Evolutionary conservation across 2,797 vertebrate species (phyloP), one percentile per base, ranked within the genome.

Genomic region (Pipistrellus pipistrellus): DNA sequence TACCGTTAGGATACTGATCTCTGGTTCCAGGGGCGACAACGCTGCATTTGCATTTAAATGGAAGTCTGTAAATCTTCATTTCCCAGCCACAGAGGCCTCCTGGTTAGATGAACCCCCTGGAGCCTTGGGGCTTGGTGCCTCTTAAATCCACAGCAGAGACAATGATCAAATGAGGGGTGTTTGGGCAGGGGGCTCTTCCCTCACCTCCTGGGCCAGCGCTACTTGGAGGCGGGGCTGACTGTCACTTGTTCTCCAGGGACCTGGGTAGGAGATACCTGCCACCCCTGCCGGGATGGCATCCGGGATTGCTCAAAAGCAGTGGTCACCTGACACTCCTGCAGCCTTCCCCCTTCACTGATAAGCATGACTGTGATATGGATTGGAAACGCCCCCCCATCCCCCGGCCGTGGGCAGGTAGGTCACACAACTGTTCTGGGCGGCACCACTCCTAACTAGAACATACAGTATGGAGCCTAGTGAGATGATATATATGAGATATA

Each of bases 21-120:
- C 73, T 4, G 38, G 97, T 97, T 98, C 97, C 8, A 0, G 97
- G 0, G 96, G 96, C 80, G 17, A 95, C 96, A 96, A 94, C 0
- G 0, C 88, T 85, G 3, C 96, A 98, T 98, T 98, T 98, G 98
- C 98, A 98, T 98, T 98, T 98, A 98, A 98, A 98, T 98, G 96
- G 96, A 97, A 94, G 72, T 96, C 97, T 97, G 98, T 98, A 98
- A 98, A 98, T 97, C 98, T 98, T 96, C 91, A 73, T 98, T 98
- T 98, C 97, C 86, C 73, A 75, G 84, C 96, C 0, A 1, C 89
- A 13, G 90, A 97, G 96, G 91, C 89, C 96, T 98, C 96, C 97
- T 94, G 97, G 98, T 91, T 94, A 96, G 97, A 98, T 93, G 98
- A 97, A 93, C 94, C 76, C 93, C 95, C 91, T 0, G 12, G 93